Conservation (phyloP, 2,113 vertebrate genomes). For the Tragelaphus strepsiceros region DNA sequence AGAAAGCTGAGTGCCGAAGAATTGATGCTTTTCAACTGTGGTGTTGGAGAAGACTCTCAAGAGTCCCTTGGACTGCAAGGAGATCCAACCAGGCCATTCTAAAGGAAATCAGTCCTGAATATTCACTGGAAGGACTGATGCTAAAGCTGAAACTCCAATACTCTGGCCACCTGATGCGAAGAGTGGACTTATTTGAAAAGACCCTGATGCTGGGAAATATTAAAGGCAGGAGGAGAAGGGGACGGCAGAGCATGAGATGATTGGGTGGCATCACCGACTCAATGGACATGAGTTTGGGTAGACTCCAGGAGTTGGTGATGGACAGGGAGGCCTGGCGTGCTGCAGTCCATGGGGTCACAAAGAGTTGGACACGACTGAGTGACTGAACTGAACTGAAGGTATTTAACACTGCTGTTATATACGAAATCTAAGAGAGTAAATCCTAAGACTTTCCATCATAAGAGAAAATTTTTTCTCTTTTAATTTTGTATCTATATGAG, state of each 20-base stretch:
- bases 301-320: background rate
- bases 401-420: background rate
- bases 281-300: background rate
- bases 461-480: background rate
- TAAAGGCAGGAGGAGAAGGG: background rate
- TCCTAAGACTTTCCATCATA: background rate
- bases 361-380: rapidly evolving
- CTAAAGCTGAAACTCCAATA: background rate
- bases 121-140: background rate
- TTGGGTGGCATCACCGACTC: background rate
- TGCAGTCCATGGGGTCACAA: background rate
- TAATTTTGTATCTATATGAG: background rate
- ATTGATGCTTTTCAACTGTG: background rate
- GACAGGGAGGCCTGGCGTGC: background rate
- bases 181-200: background rate
- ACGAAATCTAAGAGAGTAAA: background rate
- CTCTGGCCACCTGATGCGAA: background rate
- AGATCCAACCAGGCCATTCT: background rate
- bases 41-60: background rate
- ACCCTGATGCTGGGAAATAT: background rate
- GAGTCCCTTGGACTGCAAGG: background rate
- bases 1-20: rapidly evolving
- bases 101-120: background rate
- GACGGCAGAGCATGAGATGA: rapidly evolving
- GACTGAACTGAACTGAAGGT: background rate